Evolutionary conservation across 2,888 invertebrate genomes (phyloP), one percentile per base, ranked within the genome.

Genomic region (Ecliptopera silaceata): DNA sequence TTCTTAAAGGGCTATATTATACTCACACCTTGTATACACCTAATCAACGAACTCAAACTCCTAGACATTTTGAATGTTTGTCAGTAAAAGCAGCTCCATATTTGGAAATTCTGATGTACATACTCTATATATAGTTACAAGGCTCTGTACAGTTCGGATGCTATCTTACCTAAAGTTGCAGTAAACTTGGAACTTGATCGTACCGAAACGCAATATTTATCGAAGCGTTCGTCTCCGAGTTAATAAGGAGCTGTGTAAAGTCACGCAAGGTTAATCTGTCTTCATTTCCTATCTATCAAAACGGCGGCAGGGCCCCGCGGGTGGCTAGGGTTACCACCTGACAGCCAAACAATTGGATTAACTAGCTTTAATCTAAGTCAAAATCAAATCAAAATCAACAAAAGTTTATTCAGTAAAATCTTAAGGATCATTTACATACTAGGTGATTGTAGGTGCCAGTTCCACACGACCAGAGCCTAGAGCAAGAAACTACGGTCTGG

Each of bases 231-330:
- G 54, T 68, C 55, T 66, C 60, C 61, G 61, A 67, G 64, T 61
- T 65, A 69, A 66, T 54, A n/a, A 59, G 70, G 66, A 72, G 67
- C 79, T 79, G 78, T 82, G 83, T 82, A 78, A 66, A 84, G 88
- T 87, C 88, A 89, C 88, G 88, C 88, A 77, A 88, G 63, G 81
- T 80, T 87, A 89, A 91, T 90, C 87, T 80, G 84, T 91, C 91
- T 90, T 91, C 88, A 90, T 91, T 91, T 88, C 88, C 88, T 89
- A 88, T 90, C 91, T 89, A 89, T 90, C 88, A 86, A 82, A 85
- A 82, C 74, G 68, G 72, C 76, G 74, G 78, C 71, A 72, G 76
- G 72, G 79, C 77, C 56, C 75, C 73, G 71, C 66, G 70, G 74
- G 75, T 73, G 71, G 70, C 39, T 47, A 69, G 68, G 66, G 69